A percentile compares a stretch with the other conserved stretches of the same genome.
Evolutionary conservation across 2,888 invertebrate species (phyloP).

Genomic region (Campoplex nolae): DNA sequence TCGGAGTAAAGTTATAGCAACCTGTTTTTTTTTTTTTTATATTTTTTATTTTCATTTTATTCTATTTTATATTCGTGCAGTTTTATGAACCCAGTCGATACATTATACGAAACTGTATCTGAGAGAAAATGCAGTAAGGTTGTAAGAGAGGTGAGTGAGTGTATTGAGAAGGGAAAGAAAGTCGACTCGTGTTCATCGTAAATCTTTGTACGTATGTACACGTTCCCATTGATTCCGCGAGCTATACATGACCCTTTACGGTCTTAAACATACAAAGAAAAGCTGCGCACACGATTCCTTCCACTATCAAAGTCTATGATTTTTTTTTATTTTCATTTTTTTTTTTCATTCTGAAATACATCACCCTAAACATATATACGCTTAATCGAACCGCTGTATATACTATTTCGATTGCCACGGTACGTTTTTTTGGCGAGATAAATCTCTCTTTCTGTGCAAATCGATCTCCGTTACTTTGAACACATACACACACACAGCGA

Average conservation of each 20-base stretch:
- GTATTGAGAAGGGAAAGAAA: slow-evolving; percentile 30
- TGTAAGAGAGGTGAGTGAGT: slow-evolving; percentile 11
- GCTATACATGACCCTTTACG: slow-evolving; percentile 51
- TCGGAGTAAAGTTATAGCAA: slow-evolving; percentile 32
- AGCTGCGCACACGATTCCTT: slow-evolving; percentile 33
- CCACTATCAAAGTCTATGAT: slow-evolving; percentile 9
- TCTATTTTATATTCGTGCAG: slow-evolving; percentile 6
- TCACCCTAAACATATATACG: slow-evolving; percentile 12
- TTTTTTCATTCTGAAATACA: slow-evolving; percentile 34
- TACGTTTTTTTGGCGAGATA: slow-evolving; percentile 5
- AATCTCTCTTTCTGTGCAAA: slow-evolving; percentile 5
- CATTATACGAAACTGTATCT: not conserved
- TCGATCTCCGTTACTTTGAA: not conserved
- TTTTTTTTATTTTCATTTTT: slow-evolving; percentile 11
- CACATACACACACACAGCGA: not conserved
- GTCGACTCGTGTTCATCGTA: slow-evolving; percentile 48
- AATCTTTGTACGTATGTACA: slow-evolving; percentile 52
- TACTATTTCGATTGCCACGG: slow-evolving; percentile 7
- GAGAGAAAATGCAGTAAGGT: slow-evolving; percentile 34
- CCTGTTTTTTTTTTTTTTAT: slow-evolving; percentile 33
- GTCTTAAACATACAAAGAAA: slow-evolving; percentile 40
- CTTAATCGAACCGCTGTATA: slow-evolving; percentile 5
- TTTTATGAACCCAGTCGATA: slow-evolving; percentile 3
- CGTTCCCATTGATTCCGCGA: slow-evolving; percentile 58
- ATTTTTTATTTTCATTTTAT: slow-evolving; percentile 33